These are phyloP conservation scores for Enteromius paludinosus DNA, from an alignment of 2,797 vertebrate species.

Conservation along the genomic window DNA sequence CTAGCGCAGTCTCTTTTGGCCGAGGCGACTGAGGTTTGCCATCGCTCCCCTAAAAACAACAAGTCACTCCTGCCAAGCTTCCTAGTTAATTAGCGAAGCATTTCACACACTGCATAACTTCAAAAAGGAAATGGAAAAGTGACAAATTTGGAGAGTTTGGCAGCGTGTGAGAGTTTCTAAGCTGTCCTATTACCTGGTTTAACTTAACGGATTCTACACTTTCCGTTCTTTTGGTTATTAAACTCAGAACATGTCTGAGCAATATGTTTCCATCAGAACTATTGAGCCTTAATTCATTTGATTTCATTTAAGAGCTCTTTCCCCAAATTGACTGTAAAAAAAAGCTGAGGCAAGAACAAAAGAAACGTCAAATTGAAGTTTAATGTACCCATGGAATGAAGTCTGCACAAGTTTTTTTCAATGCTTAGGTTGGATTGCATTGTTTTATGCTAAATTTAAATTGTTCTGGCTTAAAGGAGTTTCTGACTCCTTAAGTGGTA, in stretches of 20 bases:
- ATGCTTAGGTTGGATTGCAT: constrained; percentile 43
- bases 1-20: constrained; percentile 67
- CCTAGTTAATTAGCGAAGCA: constrained; percentile 77
- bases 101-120: constrained; percentile 79
- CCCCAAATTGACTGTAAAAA: constrained; percentile 60
- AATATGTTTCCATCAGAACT: constrained; percentile 20
- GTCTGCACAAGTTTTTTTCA: constrained; percentile 44
- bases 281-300: constrained; percentile 53
- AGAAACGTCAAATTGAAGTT: constrained; percentile 61
- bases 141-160: constrained; percentile 67
- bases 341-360: constrained; percentile 54
- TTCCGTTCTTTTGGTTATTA: not conserved
- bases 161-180: constrained; percentile 25
- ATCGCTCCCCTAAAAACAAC: constrained; percentile 76
- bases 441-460: constrained; percentile 60
- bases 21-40: constrained; percentile 74
- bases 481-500: constrained; percentile 62
- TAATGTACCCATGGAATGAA: constrained; percentile 64
- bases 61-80: constrained; percentile 74
- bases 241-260: not conserved
- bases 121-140: constrained; percentile 75
- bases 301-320: constrained; percentile 53
- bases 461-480: constrained; percentile 48
- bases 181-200: constrained; percentile 23
- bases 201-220: constrained; percentile 10